A percentile compares a stretch with the other conserved stretches of the same genome.
These are phyloP conservation scores for Saguinus imperator DNA, from an alignment of 2,113 vertebrate species.

Conservation along the genomic window DNA sequence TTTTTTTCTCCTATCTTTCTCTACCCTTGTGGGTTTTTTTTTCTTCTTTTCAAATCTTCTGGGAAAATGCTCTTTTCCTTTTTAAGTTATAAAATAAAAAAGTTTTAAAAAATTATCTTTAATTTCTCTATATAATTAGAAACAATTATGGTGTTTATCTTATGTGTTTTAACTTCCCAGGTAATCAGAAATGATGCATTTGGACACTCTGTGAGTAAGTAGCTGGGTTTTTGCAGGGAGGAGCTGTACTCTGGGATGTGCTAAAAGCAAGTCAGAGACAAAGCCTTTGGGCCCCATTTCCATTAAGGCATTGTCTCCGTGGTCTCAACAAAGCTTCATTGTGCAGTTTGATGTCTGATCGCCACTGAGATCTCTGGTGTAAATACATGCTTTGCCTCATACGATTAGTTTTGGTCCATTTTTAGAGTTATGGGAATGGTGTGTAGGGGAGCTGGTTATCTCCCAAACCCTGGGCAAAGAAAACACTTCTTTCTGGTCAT, in stretches of 20 bases:
- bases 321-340: neutral
- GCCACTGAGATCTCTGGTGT: neutral
- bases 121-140: neutral
- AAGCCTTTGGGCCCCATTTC: neutral
- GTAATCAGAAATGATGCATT: neutral
- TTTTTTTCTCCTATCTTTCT: neutral
- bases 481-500: neutral
- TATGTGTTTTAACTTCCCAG: neutral
- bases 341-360: neutral
- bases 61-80: neutral
- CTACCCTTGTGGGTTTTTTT: too few relatives aligned
- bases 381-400: neutral
- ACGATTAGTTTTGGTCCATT: neutral
- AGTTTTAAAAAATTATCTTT: neutral
- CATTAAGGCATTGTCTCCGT: neutral
- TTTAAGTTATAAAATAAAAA: neutral
- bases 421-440: neutral
- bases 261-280: neutral
- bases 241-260: too few relatives aligned
- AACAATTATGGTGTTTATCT: neutral
- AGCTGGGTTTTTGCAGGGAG: neutral
- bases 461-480: neutral
- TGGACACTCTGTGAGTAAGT: neutral
- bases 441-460: neutral
- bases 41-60: neutral